Evolutionary conservation across 2,113 vertebrate genomes (phyloP).

Genomic region (Eonycteris spelaea): DNA sequence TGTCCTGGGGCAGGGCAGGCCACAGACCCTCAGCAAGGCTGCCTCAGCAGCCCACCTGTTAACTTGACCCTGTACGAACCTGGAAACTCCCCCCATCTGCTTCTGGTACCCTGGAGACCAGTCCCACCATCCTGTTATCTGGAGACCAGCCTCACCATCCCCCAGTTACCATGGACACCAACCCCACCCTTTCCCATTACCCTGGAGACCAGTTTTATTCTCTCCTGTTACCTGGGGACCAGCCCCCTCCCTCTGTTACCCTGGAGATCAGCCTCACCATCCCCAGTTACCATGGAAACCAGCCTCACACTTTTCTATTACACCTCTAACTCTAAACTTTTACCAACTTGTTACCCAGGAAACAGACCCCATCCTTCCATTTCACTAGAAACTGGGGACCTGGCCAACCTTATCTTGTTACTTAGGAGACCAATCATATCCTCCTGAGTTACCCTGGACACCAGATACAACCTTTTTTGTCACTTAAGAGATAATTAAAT

Average conservation of each 20-base stretch:
- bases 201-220: background rate
- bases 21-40: background rate
- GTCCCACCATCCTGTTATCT: background rate
- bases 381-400: background rate
- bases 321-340: background rate
- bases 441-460: conserved; percentile 23
- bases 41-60: background rate
- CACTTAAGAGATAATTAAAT: background rate
- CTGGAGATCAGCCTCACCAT: background rate
- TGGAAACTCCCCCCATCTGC: background rate
- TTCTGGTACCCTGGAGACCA: background rate
- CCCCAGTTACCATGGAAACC: background rate
- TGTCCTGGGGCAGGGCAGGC: conserved; percentile 84
- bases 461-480: background rate
- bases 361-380: background rate
- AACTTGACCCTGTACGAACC: background rate
- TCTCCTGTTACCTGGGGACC: background rate
- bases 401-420: background rate
- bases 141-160: background rate
- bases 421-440: conserved; percentile 9
- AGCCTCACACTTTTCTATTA: background rate
- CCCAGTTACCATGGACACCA: background rate
- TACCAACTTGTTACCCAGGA: background rate
- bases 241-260: background rate
- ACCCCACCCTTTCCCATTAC: background rate